These are phyloP conservation scores for Odontamblyopus lacepedii DNA, from an alignment of 2,797 vertebrate genomes.

Conservation along the genomic window DNA sequence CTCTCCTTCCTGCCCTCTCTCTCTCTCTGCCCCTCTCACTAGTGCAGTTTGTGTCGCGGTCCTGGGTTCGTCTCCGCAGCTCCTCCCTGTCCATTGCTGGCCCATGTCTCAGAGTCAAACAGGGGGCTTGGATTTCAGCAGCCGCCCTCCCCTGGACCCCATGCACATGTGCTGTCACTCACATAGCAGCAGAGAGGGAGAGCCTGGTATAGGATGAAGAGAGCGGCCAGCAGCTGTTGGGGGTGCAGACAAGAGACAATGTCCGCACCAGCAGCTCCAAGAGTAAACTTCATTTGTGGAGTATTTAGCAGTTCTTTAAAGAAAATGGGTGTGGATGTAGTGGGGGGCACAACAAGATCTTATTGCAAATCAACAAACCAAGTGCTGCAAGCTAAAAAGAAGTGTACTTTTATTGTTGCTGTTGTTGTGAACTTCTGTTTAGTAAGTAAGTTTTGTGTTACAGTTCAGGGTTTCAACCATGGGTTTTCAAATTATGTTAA, in stretches of 20 bases:
- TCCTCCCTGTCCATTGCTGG: slow-evolving; percentile 70
- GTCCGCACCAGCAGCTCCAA: slow-evolving; percentile 31
- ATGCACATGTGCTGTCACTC: slow-evolving; percentile 80
- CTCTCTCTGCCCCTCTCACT: slow-evolving; percentile 20
- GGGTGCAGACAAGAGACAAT: slow-evolving; percentile 46
- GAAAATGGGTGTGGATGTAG: background rate
- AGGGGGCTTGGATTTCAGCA: slow-evolving; percentile 73
- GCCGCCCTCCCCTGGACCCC: slow-evolving; percentile 69
- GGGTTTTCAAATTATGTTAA: no score
- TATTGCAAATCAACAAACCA: background rate
- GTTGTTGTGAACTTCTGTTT: no score
- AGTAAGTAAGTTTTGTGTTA: no score
- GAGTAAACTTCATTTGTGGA: slow-evolving; percentile 27
- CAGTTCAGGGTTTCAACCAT: no score
- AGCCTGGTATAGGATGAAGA: slow-evolving; percentile 43
- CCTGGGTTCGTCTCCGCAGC: slow-evolving; percentile 63
- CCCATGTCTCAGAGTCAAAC: slow-evolving; percentile 65
- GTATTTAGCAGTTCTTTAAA: slow-evolving; percentile 17
- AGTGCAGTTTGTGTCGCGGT: slow-evolving; percentile 36
- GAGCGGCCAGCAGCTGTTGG: slow-evolving; percentile 73
- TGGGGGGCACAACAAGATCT: background rate
- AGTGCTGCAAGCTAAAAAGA: background rate
- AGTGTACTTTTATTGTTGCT: background rate
- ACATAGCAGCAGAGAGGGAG: slow-evolving; percentile 37
- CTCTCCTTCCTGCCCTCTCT: slow-evolving; percentile 29